phyloP scores from a whole-genome alignment of 2,797 vertebrate genomes.

The Sebastes hubbsi region DNA sequence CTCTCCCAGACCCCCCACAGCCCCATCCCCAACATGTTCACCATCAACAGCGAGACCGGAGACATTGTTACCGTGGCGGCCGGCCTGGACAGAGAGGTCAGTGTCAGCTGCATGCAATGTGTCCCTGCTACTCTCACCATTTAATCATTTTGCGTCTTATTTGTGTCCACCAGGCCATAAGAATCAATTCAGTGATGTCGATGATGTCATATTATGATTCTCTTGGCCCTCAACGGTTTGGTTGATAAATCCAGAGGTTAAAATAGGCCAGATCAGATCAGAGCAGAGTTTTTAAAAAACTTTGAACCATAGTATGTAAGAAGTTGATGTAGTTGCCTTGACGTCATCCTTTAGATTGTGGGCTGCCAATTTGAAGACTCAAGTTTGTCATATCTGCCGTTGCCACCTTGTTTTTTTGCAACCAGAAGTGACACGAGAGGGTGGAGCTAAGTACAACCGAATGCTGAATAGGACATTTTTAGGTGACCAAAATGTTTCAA shows the following conservation, averaged over 20 bases:
- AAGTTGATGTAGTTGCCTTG: no score
- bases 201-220: background rate
- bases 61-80: constrained; percentile 96
- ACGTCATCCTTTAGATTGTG: no score
- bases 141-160: background rate
- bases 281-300: background rate
- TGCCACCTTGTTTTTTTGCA: no score
- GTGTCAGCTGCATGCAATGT: constrained; percentile 24
- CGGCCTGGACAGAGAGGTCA: constrained; percentile 96
- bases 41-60: constrained; percentile 95
- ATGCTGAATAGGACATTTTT: no score
- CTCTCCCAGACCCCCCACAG: constrained; percentile 94
- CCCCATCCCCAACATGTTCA: constrained; percentile 97
- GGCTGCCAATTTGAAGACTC: no score
- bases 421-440: no score
- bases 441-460: no score
- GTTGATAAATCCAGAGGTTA: background rate
- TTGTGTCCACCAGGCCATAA: background rate
- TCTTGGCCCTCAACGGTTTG: background rate
- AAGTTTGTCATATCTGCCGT: no score
- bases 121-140: background rate
- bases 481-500: no score
- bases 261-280: background rate
- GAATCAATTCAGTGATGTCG: background rate
- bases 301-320: background rate